phyloP scores from a whole-genome alignment of 2,888 invertebrate genomes.

The Eretmocerus hayati region DNA sequence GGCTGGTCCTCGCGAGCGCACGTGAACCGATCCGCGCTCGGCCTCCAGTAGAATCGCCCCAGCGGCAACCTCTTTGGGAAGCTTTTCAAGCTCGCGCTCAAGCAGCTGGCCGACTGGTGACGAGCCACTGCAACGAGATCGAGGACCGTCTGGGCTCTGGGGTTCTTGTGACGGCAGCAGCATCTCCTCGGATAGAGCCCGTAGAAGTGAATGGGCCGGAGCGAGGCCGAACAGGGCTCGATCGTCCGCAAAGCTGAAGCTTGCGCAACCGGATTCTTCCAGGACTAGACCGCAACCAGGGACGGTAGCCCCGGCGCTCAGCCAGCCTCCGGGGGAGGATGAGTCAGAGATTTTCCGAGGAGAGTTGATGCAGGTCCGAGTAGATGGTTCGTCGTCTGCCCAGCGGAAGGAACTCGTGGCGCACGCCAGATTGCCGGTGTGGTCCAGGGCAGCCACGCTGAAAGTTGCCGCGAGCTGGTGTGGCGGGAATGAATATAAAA shows the following conservation, averaged over 20 bases:
- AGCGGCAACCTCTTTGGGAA: constrained; percentile 24
- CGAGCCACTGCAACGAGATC: neutral
- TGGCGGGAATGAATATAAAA: too few species aligned
- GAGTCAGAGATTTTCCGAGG: too few species aligned
- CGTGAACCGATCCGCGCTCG: constrained; percentile 22
- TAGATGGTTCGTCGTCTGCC: constrained; percentile 13
- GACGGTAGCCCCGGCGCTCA: constrained; percentile 29
- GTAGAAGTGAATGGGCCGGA: constrained; percentile 24
- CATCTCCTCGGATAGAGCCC: constrained; percentile 25
- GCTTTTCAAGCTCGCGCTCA: neutral
- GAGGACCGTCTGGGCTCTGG: neutral
- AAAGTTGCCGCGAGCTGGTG: too few species aligned
- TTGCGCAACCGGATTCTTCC: constrained; percentile 24
- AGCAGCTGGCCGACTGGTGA: neutral
- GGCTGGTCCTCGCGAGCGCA: constrained; percentile 26
- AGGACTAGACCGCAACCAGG: constrained; percentile 34
- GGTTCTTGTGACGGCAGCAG: too few species aligned
- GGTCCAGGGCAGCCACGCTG: constrained; percentile 31
- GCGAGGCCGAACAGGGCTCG: constrained; percentile 26
- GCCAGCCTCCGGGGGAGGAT: constrained; percentile 20
- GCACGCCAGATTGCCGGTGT: constrained; percentile 25
- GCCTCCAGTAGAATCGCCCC: constrained; percentile 15
- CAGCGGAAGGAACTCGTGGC: constrained; percentile 27
- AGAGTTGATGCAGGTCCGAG: too few species aligned
- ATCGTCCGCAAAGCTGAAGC: constrained; percentile 31